Base-by-base conservation (phyloP, 2,888 invertebrate genomes). In the Monochamus alternatus region DNA sequence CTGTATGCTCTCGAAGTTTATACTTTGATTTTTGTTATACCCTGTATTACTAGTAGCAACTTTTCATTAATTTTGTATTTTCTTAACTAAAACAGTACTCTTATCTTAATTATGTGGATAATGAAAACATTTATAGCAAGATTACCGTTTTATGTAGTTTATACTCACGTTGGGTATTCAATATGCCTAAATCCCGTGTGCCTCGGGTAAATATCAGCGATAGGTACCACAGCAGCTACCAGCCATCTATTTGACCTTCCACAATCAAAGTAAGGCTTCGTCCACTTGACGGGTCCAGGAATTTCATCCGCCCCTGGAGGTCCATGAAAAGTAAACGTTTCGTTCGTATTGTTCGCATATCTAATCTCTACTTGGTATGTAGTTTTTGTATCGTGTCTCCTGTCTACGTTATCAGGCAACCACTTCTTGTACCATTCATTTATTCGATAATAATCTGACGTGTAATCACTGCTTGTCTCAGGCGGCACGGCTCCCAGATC, bases 161-260 rank as follows among this genome's bases (percentile, higher is more conserved):
- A 65, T 60, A 91, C 94, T 92, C 90, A 97, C 95, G 94, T 97
- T 47, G 97, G 97, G 88, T 96, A 97, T 90, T 98, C 97, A 85
- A 98, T 93, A 87, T 98, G 97, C 86, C 97, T 92, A 88, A 96
- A 98, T 81, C 95, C 94, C 2, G 97, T 98, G 87, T 98, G 97
- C 12, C 97, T 91, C 0, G 98, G 98, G 89, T 95, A 98, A 81
- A 98, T 97, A 87, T 99, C 99, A 3, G 97, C 97, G 55, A 99
- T 95, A 0, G 98, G 98, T 31, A 97, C 95, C 1, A 97, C 96
- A 0, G 98, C 98, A 32, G 95, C 96, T 8, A 98, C 95, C 51
- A 98, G 90, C 99, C 99, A 99, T 87, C 97, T 95, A 89, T 98
- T 98, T 0, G 98, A 95, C 79, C 98, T 91, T 5, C 96, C 97